Evolutionary conservation across 2,888 invertebrate genomes (phyloP), one percentile per base, ranked within the genome.

Genomic region (Drosophila mimica): DNA sequence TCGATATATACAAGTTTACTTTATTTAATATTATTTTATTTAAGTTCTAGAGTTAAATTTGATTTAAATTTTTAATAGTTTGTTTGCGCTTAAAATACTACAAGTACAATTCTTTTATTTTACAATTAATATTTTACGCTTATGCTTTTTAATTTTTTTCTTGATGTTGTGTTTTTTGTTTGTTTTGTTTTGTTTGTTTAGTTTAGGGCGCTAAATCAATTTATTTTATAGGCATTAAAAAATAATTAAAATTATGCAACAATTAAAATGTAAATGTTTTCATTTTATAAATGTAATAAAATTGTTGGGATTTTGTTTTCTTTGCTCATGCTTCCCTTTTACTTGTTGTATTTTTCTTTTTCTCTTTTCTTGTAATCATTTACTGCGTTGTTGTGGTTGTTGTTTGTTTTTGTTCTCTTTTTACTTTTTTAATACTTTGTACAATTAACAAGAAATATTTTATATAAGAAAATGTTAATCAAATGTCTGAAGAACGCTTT

Each of bases 201-300:
- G 58, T 87, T 81, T 79, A 78, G 69, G 56, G 69, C 73, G 75
- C 77, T 83, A 76, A 82, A 73, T 89, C 73, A 72, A 66, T 81
- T 79, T 69, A 73, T 74, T 74, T 72, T 76, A 82, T 83, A 79
- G 84, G 82, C 69, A 57, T 76, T 81, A 91, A 85, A 88, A 83
- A 83, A 82, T 83, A 86, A 89, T 88, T 91, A 91, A 91, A 91
- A 91, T 84, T 91, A 91, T 90, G 91, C 91, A 91, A 91, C 91
- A 91, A 91, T 91, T 91, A 82, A 88, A 88, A 89, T 83, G 77
- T 89, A 88, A 89, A 79, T 79, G 79, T 87, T 82, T 83, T 80
- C 76, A 88, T 87, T 90, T 90, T 86, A 91, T 90, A 90, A 90
- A 87, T 91, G 83, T 91, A 90, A 81, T 87, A 90, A 91, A 83